Evolutionary conservation across 2,113 vertebrate genomes (phyloP).

Genomic region (Larimichthys polyactis): DNA sequence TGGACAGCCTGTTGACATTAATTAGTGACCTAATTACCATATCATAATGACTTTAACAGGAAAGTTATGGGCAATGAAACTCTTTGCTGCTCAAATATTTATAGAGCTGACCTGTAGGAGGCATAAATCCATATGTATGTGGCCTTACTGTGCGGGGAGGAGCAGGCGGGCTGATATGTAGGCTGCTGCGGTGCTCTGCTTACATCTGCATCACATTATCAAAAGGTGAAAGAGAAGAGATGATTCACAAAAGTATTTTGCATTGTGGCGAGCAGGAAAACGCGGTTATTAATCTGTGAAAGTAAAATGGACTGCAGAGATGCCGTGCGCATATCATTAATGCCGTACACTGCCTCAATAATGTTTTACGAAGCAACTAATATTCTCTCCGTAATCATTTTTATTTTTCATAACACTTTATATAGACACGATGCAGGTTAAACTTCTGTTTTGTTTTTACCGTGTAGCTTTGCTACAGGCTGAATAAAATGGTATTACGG

Average conservation of each 20-base stretch:
- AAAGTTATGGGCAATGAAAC: not conserved
- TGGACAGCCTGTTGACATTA: constrained; percentile 20
- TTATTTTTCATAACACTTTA: constrained; percentile 9
- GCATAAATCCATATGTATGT: constrained; percentile 34
- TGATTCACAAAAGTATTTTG: constrained; percentile 12
- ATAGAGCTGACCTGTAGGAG: constrained; percentile 31
- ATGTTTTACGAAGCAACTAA: constrained; percentile 32
- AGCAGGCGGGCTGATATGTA: not conserved
- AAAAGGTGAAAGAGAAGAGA: not conserved
- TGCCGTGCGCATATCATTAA: not conserved
- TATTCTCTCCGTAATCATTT: constrained; percentile 22
- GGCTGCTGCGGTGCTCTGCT: constrained; percentile 5
- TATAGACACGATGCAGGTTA: not conserved
- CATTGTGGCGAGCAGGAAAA: constrained; percentile 14
- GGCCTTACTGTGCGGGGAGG: not conserved
- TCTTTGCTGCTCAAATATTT: constrained; percentile 37
- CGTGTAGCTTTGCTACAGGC: not conserved
- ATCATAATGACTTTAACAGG: not conserved
- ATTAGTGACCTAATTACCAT: constrained; percentile 19
- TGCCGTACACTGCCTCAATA: constrained; percentile 25
- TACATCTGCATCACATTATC: constrained; percentile 29
- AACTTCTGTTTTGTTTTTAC: not conserved
- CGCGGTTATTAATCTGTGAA: constrained; percentile 5
- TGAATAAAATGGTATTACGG: not conserved
- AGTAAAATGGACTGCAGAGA: not conserved